Evolutionary conservation across 2,113 vertebrate species (phyloP).

Genomic region (Aldabrachelys gigantea): DNA sequence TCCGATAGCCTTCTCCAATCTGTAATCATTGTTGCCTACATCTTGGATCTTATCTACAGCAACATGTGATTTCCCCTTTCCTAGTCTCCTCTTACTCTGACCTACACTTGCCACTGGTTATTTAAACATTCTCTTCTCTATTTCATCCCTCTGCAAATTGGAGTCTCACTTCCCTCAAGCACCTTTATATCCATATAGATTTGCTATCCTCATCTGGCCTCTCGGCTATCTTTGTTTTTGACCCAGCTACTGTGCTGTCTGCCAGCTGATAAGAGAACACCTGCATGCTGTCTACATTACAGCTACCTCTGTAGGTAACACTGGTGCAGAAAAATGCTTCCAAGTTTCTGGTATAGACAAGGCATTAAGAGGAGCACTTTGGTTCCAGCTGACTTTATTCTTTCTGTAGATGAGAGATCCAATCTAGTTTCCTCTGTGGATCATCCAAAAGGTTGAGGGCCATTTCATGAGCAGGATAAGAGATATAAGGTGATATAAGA

Average conservation of each 20-base stretch:
- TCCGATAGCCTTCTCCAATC: background rate
- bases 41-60: background rate
- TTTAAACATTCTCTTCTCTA: background rate
- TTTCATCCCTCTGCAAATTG: background rate
- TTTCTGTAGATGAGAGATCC: too few relatives aligned
- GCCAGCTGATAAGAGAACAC: background rate
- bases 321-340: background rate
- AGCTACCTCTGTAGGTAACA: background rate
- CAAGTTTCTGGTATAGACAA: background rate
- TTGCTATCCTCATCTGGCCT: background rate
- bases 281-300: background rate
- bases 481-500: background rate
- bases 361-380: background rate
- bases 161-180: background rate
- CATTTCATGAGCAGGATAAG: background rate
- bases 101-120: background rate
- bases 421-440: background rate
- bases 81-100: background rate
- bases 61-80: background rate
- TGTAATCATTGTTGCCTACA: background rate
- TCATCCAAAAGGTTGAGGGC: background rate
- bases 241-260: background rate
- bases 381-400: too few relatives aligned
- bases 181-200: background rate
- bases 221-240: background rate